A percentile compares a stretch with the other conserved stretches of the same genome.
These are phyloP conservation scores for Zaprionus bogoriensis DNA, from an alignment of 2,888 invertebrate genomes.

Conservation along the genomic window DNA sequence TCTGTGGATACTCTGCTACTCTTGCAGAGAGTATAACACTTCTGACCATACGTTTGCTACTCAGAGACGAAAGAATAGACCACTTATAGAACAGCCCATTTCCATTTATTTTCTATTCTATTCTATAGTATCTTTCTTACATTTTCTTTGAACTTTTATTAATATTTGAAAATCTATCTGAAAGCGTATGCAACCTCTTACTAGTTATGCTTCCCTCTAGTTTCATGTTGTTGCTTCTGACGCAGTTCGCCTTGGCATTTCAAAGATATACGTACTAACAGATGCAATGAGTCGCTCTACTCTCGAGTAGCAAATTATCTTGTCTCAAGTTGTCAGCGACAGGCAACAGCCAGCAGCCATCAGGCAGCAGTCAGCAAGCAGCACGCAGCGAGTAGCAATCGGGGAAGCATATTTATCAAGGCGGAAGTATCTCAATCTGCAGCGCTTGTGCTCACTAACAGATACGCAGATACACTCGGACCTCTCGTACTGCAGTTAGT, in stretches of 20 bases:
- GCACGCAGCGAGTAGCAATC: constrained; percentile 10
- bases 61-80: no score
- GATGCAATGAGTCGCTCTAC: constrained; percentile 39
- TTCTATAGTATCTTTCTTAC: background rate
- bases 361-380: constrained; percentile 32
- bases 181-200: no score
- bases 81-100: no score
- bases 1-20: constrained; percentile 7
- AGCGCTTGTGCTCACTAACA: constrained; percentile 4
- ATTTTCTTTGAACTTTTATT: background rate
- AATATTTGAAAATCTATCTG: background rate
- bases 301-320: constrained; percentile 76
- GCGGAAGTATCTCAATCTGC: constrained; percentile 38
- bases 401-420: constrained; percentile 43
- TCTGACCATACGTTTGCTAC: no score
- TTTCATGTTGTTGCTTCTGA: no score
- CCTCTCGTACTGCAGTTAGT: background rate
- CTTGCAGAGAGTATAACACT: no score
- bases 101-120: no score
- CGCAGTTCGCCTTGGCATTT: constrained; percentile 36
- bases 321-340: constrained; percentile 75
- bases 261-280: constrained; percentile 31
- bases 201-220: no score
- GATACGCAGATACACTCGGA: constrained; percentile 28
- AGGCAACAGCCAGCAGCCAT: constrained; percentile 33